Base-by-base conservation (phyloP, 2,113 vertebrate species). In the Lates calcarifer region DNA sequence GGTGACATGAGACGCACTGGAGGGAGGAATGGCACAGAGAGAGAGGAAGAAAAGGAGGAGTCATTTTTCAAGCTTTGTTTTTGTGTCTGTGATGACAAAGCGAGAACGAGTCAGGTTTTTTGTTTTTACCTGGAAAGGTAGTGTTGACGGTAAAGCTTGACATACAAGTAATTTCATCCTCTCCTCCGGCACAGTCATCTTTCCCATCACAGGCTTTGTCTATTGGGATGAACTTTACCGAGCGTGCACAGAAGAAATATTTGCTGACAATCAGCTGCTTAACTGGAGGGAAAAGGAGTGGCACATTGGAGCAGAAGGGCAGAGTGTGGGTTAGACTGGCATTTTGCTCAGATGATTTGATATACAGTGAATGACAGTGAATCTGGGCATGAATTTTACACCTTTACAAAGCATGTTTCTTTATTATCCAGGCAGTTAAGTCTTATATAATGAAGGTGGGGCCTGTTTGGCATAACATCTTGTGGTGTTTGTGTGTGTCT, bases 91-190 rank as follows among this genome's bases (percentile, higher is more conserved):
- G 31, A 61, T 81, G 57, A 74, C 14, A 56, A 63, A 28, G 28
- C 7, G 1, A 72, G 29, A 39, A 20, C 20, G 17, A 63, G 41
- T 17, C 14, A 2, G 28, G 51, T 35, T 22, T 69, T 51, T 69
- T 10, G n/a, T n/a, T 43, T 51, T 62, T 89, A 95, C 95, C 91
- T 74, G 95, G 94, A 81, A 94, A 95, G 3, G 92, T 95, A 5
- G 72, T 65, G 83, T 95, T 94, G 77, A 47, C 81, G 11, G 0
- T 79, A 67, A 91, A 84, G 2, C 0, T 69, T 2, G 87, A 85
- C 75, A 96, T 90, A 47, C 97, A 98, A 3, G 72, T 74, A 6
- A 84, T 63, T 81, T 99, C 97, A 0, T 99, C 97, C 74, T 99
- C 96, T 0, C 94, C 96, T 0, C 62, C 87, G 9, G 82, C 18